Conservation (phyloP, 1,140 invertebrate genomes). For the Hycleus cichorii region DNA sequence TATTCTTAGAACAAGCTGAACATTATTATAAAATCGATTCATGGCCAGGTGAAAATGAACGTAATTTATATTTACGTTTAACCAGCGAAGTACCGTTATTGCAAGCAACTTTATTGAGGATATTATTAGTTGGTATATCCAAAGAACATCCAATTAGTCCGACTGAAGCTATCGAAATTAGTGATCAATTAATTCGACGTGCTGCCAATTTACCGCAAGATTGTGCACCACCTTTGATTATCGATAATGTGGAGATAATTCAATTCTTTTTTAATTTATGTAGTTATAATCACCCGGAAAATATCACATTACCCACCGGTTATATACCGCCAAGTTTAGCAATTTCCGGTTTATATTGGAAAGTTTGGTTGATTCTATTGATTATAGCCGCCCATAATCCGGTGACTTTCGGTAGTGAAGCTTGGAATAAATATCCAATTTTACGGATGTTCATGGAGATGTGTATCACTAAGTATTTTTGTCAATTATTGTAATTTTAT, state of each 20-base stretch:
- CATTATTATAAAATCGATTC: constrained; percentile 87
- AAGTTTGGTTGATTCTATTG: constrained; percentile 84
- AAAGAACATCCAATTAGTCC: constrained; percentile 77
- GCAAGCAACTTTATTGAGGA: constrained; percentile 72
- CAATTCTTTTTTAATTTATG: constrained; percentile 85
- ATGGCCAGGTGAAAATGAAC: constrained; percentile 86
- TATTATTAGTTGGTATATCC: constrained; percentile 76
- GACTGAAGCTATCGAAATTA: constrained; percentile 76
- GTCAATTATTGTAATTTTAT: too few species aligned
- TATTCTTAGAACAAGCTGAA: constrained; percentile 78
- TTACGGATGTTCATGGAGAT: constrained; percentile 90
- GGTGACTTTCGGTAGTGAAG: constrained; percentile 70
- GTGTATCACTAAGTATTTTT: constrained; percentile 82
- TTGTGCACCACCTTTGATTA: constrained; percentile 57
- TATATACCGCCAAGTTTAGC: constrained; percentile 84
- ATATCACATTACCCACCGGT: constrained; percentile 76
- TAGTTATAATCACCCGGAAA: constrained; percentile 88
- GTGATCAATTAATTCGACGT: constrained; percentile 75
- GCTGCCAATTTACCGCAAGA: constrained; percentile 67
- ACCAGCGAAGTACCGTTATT: constrained; percentile 81
- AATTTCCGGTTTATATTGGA: constrained; percentile 90
- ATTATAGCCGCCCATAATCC: constrained; percentile 91
- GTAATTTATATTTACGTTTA: constrained; percentile 68
- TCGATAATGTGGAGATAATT: constrained; percentile 79
- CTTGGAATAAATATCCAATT: constrained; percentile 89